Base-by-base conservation (phyloP, 2,888 invertebrate genomes). In the Cryptocephalus primarius region DNA sequence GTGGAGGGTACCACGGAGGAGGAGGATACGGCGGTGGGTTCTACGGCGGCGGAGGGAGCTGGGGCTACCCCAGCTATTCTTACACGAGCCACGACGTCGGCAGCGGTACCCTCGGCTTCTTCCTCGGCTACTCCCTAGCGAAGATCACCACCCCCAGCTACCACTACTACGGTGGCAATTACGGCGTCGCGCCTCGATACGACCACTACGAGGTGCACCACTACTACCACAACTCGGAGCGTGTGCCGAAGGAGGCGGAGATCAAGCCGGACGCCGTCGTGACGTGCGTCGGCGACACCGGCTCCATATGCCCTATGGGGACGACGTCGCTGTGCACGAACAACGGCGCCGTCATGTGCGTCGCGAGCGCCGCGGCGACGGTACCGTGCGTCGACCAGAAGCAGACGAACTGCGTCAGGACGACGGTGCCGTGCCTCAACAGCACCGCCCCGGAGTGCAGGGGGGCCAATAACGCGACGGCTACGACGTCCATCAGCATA, bases 281-380 rank as follows among this genome's bases (percentile, higher is more conserved):
- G 1, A 58, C 56, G 12, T 69, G 70, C 51, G 49, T 61, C 1
- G 65, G 66, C 4, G 67, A 68, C 49, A 61, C 60, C 32, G 63
- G 62, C 1, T 55, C 58, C 10, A 58, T 69, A 39, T 69, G 69
- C 52, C 63, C 69, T 8, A 50, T 60, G 1, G 65, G 64, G 44
- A 66, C 69, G 4, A 62, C 60, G 13, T 65, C 70, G 2, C 47
- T 70, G 6, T 69, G 70, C 51, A 67, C 68, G 46, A 57, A 59
- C 9, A 66, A 66, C 43, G 69, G 69, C 4, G 66, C 67, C 2
- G 65, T 69, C 11, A 64, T 69, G 60, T 68, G 70, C 48, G 66
- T 68, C 2, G 64, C 67, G 2, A 66, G 62, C 43, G 61, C 63
- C 0, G 48, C 56, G 10, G 50, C 59, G n/a, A 67, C 68, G 9